Evolutionary conservation across 1,140 invertebrate species (phyloP), one percentile per base, ranked within the genome.

Genomic region (Limonius californicus): DNA sequence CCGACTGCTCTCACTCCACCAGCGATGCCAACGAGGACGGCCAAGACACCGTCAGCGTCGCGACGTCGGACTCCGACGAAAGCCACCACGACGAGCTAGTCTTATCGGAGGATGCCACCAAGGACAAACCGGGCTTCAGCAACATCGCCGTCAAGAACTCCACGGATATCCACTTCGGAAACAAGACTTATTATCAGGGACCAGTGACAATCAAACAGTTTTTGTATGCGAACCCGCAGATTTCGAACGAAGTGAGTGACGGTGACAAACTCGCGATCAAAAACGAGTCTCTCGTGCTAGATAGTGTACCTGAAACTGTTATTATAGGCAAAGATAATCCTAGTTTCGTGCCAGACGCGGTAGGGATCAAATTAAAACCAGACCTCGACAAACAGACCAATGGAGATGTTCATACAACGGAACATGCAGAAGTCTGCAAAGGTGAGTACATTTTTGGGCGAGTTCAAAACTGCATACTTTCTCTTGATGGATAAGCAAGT

Each of bases 131-230:
- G 4, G 47, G 18, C 19, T 83, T 82, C 45, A 82, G 81, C 6
- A 80, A 82, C 62, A 79, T 86, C 12, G 79, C 77, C 9, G 76
- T 86, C 0, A 80, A 74, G 32, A 83, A 85, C 65, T 84, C 84
- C 0, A 77, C 75, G n/a, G 83, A 85, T 62, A 81, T 87, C 2
- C 84, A 85, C 65, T 80, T 87, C 30, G 85, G 85, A 8, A 83
- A 85, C 62, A 86, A 84, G 65, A 84, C 83, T 2, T 82, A 82
- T 64, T 86, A 84, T 70, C 82, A 85, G 60, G 85, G 84, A 14
- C 84, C 84, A 0, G 84, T 87, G 3, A 86, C 84, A 27, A 86
- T 87, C 64, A 85, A 85, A 69, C 84, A 86, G 68, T 80, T 86
- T 67, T 77, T 86, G 62, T 81, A 80, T 19, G 65, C 65, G 8